Evolutionary conservation across 2,888 invertebrate species (phyloP).

Genomic region (Microplitis deprimator): DNA sequence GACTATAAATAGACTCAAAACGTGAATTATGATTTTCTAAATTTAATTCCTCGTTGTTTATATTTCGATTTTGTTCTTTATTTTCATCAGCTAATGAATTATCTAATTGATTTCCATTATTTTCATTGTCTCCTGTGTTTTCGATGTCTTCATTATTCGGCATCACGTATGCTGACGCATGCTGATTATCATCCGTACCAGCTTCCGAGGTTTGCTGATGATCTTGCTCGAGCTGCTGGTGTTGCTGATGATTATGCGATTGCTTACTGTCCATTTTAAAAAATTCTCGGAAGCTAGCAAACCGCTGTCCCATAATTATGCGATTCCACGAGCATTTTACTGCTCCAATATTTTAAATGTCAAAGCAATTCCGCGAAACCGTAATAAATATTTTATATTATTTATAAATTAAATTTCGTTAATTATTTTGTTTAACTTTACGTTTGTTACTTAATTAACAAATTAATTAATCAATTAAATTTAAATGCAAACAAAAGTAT

Average conservation of each 20-base stretch:
- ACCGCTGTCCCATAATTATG: constrained; percentile 70
- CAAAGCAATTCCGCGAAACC: not conserved
- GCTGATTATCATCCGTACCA: constrained; percentile 4
- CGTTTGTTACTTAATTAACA: not conserved
- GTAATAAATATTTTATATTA: not conserved
- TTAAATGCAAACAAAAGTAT: not conserved
- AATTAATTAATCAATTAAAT: not conserved
- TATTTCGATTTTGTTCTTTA: constrained; percentile 60
- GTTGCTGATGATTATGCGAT: not conserved
- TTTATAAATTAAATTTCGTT: not conserved
- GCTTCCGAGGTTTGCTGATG: constrained; percentile 6
- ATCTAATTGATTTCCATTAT: constrained; percentile 61
- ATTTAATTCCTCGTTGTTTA: constrained; percentile 63
- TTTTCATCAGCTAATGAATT: constrained; percentile 59
- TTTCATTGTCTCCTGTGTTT: constrained; percentile 55
- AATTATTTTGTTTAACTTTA: not conserved
- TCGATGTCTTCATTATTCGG: constrained; percentile 54
- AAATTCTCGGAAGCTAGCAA: constrained; percentile 70
- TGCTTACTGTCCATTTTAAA: constrained; percentile 68
- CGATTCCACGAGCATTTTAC: constrained; percentile 65
- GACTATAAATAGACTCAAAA: constrained; percentile 69
- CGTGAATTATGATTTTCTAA: constrained; percentile 68
- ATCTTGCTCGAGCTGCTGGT: not conserved
- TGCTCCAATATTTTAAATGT: constrained; percentile 39
- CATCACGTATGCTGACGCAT: constrained; percentile 54